Conservation (phyloP, 1,140 invertebrate species). For the Hyphantria cunea region DNA sequence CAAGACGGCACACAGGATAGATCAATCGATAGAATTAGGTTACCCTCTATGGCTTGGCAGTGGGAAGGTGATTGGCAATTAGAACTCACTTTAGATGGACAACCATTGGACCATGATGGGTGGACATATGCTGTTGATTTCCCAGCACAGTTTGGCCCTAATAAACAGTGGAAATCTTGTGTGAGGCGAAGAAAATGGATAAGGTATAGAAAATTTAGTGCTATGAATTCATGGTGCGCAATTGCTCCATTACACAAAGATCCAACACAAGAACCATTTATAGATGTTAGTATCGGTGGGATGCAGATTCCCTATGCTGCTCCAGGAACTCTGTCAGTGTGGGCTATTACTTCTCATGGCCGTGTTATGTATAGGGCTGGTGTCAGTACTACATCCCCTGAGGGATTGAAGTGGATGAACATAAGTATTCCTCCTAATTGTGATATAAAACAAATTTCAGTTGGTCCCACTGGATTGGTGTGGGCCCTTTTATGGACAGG, state of each 20-base stretch:
- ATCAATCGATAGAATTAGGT: slow-evolving; percentile 89
- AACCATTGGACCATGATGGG: slow-evolving; percentile 93
- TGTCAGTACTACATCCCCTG: slow-evolving; percentile 90
- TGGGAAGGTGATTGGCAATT: slow-evolving; percentile 97
- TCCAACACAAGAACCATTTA: slow-evolving; percentile 89
- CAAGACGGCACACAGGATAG: slow-evolving; percentile 90
- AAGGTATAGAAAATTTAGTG: slow-evolving; percentile 92
- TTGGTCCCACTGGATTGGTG: slow-evolving; percentile 91
- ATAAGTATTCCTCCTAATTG: slow-evolving; percentile 87
- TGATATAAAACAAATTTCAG: slow-evolving; percentile 92
- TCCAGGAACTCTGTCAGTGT: slow-evolving; percentile 89
- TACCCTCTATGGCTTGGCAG: slow-evolving; percentile 96
- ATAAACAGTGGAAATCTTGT: slow-evolving; percentile 95
- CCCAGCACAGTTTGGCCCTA: slow-evolving; percentile 90
- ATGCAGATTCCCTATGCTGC: slow-evolving; percentile 89
- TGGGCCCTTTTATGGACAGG: slow-evolving; percentile 94
- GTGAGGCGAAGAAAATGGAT: slow-evolving; percentile 95
- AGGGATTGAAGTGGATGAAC: slow-evolving; percentile 91
- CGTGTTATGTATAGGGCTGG: slow-evolving; percentile 92
- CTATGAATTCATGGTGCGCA: slow-evolving; percentile 95
- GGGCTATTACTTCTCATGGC: slow-evolving; percentile 95
- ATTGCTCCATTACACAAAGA: slow-evolving; percentile 94
- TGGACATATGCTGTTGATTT: slow-evolving; percentile 98
- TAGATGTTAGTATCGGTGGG: slow-evolving; percentile 92
- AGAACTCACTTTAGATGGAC: slow-evolving; percentile 93